Evolutionary conservation across 2,797 vertebrate species (phyloP), one percentile per base, ranked within the genome.

Genomic region (Halcyon leucocephala): DNA sequence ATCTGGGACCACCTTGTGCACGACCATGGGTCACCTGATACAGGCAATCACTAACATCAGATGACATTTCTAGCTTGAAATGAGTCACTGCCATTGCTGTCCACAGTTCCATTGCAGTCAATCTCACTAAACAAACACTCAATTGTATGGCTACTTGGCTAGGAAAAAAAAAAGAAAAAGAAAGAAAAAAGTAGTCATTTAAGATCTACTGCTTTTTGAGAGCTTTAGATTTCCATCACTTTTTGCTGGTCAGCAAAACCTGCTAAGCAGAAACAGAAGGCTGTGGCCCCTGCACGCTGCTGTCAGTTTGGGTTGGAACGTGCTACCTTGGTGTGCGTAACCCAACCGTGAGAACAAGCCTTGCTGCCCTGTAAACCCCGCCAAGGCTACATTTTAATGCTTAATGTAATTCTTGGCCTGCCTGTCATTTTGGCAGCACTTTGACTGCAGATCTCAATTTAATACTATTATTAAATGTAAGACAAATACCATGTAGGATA

Each of bases 191-290:
- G 10, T 22, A 35, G 31, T 70, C 74, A 31, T 31, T 85, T 78
- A 65, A 84, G 66, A 88, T 26, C 42, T 33, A 39, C 46, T 55
- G 35, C 25, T 78, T 82, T 93, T 17, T 60, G 60, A 86, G 31
- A 49, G 22, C 41, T 82, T 91, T 73, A 51, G 35, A 76, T 88
- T 95, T 93, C 70, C 82, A 84, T 1, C 0, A 0, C 12, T 92
- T 95, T 90, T 93, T 83, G 49, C 73, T 84, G 93, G 66, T 91
- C 88, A 96, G 95, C 94, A 96, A 69, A 93, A 90, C 39, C n/a
- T 44, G 18, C 71, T 95, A 60, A 94, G 73, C 85, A 86, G 90
- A 89, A 60, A 52, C 91, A 90, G 85, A 67, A 31, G 2, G 18
- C 66, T 52, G 18, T 14, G 51, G 25, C 17, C 57, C 25, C 58